Evolutionary conservation across 2,113 vertebrate species (phyloP), one percentile per base, ranked within the genome.

Genomic region (Pavo muticus): DNA sequence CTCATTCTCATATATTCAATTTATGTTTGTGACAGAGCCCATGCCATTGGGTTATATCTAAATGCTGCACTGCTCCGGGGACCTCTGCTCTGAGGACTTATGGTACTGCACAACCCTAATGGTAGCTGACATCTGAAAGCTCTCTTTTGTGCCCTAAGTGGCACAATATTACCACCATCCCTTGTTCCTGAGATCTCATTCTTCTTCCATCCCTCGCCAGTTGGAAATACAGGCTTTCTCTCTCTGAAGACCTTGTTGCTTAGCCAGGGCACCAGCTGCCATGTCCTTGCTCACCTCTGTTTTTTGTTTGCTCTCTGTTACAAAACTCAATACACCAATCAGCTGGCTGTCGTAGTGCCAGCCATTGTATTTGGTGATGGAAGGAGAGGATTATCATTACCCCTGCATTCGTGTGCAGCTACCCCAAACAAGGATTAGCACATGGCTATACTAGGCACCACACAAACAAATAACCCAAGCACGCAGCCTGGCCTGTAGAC

Each of bases 301-400:
- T 92, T 32, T 10, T 57, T 76, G 8, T 85, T 93, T 16, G 3
- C 39, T 90, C 80, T 76, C 80, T 32, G 23, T 92, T 84, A 57
- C n/a, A 71, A 90, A 86, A 92, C 71, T 77, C 8, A 2, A 50
- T 56, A 52, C 29, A 37, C 10, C 2, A 1, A 70, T 45, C 73
- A 77, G 44, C 48, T 56, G 54, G 65, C 39, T 92, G 82, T 90
- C 92, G 29, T 16, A 35, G 40, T 84, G 94, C 92, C 90, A 92
- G 56, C 56, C 84, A 81, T 94, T 81, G 48, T 84, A 13, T 69
- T 20, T 84, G 56, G 35, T 1, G 0, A 29, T 90, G 35, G 77
- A 87, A 83, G 73, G 24, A 75, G 82, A 87, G 57, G 48, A 85
- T 92, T 90, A 92, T 60, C 64, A 57, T 83, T 32, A 81, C 63